Conservation (phyloP, 2,888 invertebrate species). For the Ceramica pisi region DNA sequence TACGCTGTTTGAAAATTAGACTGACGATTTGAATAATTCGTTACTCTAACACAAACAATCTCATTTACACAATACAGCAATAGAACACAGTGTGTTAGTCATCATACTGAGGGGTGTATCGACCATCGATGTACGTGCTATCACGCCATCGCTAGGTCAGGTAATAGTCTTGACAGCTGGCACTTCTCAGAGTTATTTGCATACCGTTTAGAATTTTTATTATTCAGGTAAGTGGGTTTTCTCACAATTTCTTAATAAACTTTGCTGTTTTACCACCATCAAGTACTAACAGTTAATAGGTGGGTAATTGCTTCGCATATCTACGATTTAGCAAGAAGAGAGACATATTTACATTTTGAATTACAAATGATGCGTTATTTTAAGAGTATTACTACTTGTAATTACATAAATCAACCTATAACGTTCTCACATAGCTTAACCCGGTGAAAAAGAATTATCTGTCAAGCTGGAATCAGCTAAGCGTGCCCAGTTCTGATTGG, state of each 20-base stretch:
- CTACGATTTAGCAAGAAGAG: no score
- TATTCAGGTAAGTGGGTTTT: conserved; percentile 14
- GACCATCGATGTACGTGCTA: neutral
- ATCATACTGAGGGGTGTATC: neutral
- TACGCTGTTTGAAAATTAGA: no score
- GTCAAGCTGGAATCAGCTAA: no score
- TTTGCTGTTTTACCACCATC: neutral
- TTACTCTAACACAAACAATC: neutral
- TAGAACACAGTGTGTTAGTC: neutral
- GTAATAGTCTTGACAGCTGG: conserved; percentile 19
- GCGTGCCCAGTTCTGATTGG: no score
- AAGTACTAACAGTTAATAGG: neutral
- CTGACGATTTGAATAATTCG: no score
- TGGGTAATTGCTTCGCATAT: neutral
- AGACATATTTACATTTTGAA: no score
- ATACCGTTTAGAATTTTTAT: conserved; percentile 7
- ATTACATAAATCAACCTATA: no score
- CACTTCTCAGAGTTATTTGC: conserved; percentile 28
- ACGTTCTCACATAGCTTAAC: no score
- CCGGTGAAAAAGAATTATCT: no score
- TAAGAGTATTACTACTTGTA: no score
- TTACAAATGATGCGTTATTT: no score
- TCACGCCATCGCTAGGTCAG: no score
- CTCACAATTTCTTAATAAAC: neutral
- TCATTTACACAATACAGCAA: neutral